Percentiles rank a stretch among this genome's conserved stretches.
phyloP scores from a whole-genome alignment of 2,888 invertebrate genomes.

The Microctonus aethiopoides region DNA sequence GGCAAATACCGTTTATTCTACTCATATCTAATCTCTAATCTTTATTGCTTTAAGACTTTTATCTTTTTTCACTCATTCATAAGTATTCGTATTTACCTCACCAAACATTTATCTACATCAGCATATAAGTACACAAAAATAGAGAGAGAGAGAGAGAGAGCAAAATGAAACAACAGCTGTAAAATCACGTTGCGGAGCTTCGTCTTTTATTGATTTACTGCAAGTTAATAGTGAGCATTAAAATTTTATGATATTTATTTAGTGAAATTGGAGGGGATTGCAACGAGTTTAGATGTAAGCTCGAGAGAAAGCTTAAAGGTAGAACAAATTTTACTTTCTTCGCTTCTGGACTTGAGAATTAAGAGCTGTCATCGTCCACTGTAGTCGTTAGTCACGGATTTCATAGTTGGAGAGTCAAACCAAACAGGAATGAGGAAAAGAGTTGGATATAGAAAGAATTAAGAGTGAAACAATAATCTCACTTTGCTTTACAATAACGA shows the following conservation, averaged over 20 bases:
- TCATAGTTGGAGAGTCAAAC: background rate
- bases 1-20: too few relatives aligned
- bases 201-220: slow-evolving; percentile 30
- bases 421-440: background rate
- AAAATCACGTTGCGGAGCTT: background rate
- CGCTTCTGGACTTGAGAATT: slow-evolving; percentile 17
- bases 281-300: background rate
- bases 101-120: background rate
- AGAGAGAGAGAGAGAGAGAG: background rate
- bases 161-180: background rate
- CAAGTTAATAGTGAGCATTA: slow-evolving; percentile 25
- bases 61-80: background rate
- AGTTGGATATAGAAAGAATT: slow-evolving; percentile 25
- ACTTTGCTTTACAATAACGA: slow-evolving; percentile 13
- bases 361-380: slow-evolving; percentile 32
- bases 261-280: slow-evolving; percentile 17
- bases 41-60: background rate
- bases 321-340: slow-evolving; percentile 17
- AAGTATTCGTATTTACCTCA: background rate
- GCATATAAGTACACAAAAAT: background rate
- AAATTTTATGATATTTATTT: slow-evolving; percentile 40
- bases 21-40: too few relatives aligned
- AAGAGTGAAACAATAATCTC: slow-evolving; percentile 34
- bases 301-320: slow-evolving; percentile 3
- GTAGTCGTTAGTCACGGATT: slow-evolving; percentile 31